Percentiles rank a stretch among this genome's conserved stretches.
phyloP scores from a whole-genome alignment of 1,140 invertebrate species.

The Cherax quadricarinatus region DNA sequence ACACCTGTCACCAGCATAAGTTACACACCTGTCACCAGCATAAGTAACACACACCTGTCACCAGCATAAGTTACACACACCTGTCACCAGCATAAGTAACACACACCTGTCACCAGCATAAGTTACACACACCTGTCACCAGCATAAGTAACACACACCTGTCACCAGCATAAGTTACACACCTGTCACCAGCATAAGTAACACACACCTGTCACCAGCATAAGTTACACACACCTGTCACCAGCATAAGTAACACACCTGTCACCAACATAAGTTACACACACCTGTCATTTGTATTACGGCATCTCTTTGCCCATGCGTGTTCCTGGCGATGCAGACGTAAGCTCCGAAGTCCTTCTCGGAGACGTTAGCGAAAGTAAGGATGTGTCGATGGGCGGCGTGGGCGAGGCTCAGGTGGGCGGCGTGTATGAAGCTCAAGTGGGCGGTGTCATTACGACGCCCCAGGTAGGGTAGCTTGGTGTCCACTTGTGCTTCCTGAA shows the following conservation, averaged over 20 bases:
- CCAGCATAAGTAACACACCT: background rate
- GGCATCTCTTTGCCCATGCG: constrained; percentile 79
- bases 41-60: too few relatives aligned
- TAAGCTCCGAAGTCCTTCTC: constrained; percentile 86
- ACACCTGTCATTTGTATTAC: constrained; percentile 71
- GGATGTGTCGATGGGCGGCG: constrained; percentile 79
- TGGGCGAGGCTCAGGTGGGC: background rate
- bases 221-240: too few relatives aligned
- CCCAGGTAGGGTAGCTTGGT: constrained; percentile 14
- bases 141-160: too few relatives aligned
- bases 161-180: too few relatives aligned
- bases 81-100: too few relatives aligned
- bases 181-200: too few relatives aligned
- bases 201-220: too few relatives aligned
- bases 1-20: too few relatives aligned
- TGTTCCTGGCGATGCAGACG: constrained; percentile 86
- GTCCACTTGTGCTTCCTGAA: constrained; percentile 44
- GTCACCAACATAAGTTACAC: background rate
- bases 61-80: too few relatives aligned
- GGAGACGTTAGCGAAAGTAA: constrained; percentile 84
- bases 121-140: too few relatives aligned
- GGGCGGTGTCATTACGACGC: background rate
- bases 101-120: too few relatives aligned
- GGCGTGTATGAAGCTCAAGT: constrained; percentile 9
- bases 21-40: too few relatives aligned